Evolutionary conservation across 2,113 vertebrate genomes (phyloP).

Genomic region (Poeciliopsis occidentalis): DNA sequence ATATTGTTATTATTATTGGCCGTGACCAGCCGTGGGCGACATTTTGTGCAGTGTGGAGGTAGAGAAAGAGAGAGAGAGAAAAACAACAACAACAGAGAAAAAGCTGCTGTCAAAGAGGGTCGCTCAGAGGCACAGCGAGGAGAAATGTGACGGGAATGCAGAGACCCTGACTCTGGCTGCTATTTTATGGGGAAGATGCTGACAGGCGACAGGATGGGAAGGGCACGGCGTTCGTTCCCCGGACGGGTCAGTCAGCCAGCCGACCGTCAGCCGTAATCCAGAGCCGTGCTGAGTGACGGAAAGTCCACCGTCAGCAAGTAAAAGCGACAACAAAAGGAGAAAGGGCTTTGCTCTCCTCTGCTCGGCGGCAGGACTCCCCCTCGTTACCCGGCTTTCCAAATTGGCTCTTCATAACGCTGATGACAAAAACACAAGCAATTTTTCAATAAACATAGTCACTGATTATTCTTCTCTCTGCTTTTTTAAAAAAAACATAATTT

Average conservation of each 20-base stretch:
- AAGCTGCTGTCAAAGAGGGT: constrained; percentile 57
- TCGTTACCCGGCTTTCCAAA: background rate
- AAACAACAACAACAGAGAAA: constrained; percentile 5
- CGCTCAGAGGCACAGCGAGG: constrained; percentile 40
- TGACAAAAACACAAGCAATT: too few species aligned
- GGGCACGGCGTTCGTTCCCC: constrained; percentile 48
- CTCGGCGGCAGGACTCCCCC: constrained; percentile 1
- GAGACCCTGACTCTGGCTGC: constrained; percentile 39
- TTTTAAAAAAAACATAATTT: too few species aligned
- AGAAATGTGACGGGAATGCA: constrained; percentile 43
- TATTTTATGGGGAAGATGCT: constrained; percentile 68
- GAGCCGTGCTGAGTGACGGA: constrained; percentile 60
- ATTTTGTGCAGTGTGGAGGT: constrained; percentile 62
- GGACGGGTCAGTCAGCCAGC: constrained; percentile 51
- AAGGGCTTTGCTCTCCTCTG: constrained; percentile 37
- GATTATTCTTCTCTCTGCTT: too few species aligned
- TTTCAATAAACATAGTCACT: too few species aligned
- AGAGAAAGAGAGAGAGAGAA: background rate
- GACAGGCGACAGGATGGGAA: constrained; percentile 62
- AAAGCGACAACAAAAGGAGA: constrained; percentile 2
- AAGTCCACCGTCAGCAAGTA: constrained; percentile 51
- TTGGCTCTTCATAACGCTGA: too few species aligned
- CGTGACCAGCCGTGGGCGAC: constrained; percentile 37
- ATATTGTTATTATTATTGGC: constrained; percentile 27
- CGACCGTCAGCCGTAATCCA: constrained; percentile 47